phyloP scores from a whole-genome alignment of 2,113 vertebrate species.

The Fulmarus glacialis region DNA sequence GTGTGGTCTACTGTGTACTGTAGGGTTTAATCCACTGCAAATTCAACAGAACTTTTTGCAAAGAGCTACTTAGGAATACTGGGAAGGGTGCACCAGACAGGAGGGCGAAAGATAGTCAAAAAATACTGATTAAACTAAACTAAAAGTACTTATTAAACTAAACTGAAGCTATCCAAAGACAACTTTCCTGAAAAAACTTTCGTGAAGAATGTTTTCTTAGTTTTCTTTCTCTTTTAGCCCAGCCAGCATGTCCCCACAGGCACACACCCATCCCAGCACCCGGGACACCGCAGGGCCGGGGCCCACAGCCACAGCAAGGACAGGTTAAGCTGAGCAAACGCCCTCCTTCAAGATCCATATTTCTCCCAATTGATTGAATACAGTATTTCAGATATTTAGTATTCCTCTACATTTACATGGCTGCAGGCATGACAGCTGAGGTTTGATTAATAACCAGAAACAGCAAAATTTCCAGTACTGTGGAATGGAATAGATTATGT shows the following conservation, averaged over 20 bases:
- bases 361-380: neutral
- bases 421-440: neutral
- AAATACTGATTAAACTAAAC: neutral
- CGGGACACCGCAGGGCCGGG: fast-evolving
- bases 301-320: neutral
- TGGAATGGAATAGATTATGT: neutral
- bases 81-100: neutral
- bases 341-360: neutral
- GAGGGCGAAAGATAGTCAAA: neutral
- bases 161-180: neutral
- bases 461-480: neutral
- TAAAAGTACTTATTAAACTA: neutral
- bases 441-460: neutral
- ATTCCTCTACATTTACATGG: neutral
- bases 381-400: neutral
- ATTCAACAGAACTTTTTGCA: neutral
- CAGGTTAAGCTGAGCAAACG: neutral
- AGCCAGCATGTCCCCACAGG: fast-evolving
- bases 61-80: neutral
- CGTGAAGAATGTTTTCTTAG: neutral
- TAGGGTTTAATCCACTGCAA: neutral
- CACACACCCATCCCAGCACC: neutral
- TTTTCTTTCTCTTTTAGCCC: neutral
- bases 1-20: neutral
- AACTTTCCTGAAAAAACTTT: neutral